A percentile compares a stretch with the other conserved stretches of the same genome.
Evolutionary conservation across 2,797 vertebrate species (phyloP).

Genomic region (Dendrocincla fuliginosa): DNA sequence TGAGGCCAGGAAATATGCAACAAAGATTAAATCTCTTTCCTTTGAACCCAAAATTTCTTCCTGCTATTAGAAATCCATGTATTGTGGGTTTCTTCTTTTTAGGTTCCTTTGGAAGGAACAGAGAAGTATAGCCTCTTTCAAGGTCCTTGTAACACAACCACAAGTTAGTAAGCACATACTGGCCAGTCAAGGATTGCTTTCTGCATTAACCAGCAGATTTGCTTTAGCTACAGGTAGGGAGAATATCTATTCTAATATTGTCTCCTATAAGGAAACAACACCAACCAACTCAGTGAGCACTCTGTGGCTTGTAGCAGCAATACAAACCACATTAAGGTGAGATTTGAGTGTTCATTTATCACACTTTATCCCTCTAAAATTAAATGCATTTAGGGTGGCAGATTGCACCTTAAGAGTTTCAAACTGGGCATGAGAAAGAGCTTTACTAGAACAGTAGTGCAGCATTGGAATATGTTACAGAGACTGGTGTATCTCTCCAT

Average conservation of each 20-base stretch:
- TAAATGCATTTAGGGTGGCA: not conserved
- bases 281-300: not conserved
- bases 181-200: rapidly evolving
- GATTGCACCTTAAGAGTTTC: not conserved
- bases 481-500: rapidly evolving
- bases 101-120: not conserved
- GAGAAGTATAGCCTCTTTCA: not conserved
- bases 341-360: not conserved
- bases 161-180: rapidly evolving
- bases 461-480: not conserved
- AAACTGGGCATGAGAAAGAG: not conserved
- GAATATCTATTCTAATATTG: not conserved
- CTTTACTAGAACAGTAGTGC: not conserved
- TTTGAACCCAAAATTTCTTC: not conserved
- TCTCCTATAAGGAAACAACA: not conserved
- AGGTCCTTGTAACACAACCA: not conserved
- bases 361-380: not conserved
- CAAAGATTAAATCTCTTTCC: not conserved
- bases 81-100: not conserved
- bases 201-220: not conserved
- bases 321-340: not conserved
- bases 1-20: not conserved
- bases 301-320: not conserved
- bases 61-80: not conserved
- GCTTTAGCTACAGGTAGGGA: not conserved